Evolutionary conservation across 2,797 vertebrate genomes (phyloP).

Genomic region (Notolepis coatsorum): DNA sequence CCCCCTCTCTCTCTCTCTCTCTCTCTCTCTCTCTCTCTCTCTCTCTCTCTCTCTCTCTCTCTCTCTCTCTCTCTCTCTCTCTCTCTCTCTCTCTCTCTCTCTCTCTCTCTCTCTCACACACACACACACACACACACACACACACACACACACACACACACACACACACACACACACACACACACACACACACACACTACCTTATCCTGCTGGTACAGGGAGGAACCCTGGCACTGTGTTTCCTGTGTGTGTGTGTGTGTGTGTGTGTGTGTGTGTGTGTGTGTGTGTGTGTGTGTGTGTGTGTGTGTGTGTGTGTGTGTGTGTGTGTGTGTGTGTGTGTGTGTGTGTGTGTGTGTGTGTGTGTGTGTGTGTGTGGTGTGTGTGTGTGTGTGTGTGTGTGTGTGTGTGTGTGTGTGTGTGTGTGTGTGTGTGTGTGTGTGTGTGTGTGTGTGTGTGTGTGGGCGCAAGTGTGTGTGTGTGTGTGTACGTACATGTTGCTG

Average conservation of each 20-base stretch:
- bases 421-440: no score
- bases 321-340: not conserved
- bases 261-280: not conserved
- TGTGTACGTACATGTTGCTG: not conserved
- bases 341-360: slow-evolving; percentile 19
- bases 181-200: not conserved
- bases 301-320: not conserved
- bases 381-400: slow-evolving; percentile 28
- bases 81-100: not conserved
- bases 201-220: not conserved
- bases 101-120: not conserved
- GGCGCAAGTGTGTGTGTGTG: no score
- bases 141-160: not conserved
- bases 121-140: not conserved
- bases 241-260: slow-evolving; percentile 25
- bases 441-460: no score
- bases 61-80: not conserved
- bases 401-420: slow-evolving; percentile 5
- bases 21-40: not conserved
- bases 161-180: not conserved
- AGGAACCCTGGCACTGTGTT: slow-evolving; percentile 20
- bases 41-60: not conserved
- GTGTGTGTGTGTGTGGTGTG: slow-evolving; percentile 30
- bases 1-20: not conserved
- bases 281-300: not conserved